Conservation (phyloP, 2,888 invertebrate species). For the Aphodius granarius region DNA sequence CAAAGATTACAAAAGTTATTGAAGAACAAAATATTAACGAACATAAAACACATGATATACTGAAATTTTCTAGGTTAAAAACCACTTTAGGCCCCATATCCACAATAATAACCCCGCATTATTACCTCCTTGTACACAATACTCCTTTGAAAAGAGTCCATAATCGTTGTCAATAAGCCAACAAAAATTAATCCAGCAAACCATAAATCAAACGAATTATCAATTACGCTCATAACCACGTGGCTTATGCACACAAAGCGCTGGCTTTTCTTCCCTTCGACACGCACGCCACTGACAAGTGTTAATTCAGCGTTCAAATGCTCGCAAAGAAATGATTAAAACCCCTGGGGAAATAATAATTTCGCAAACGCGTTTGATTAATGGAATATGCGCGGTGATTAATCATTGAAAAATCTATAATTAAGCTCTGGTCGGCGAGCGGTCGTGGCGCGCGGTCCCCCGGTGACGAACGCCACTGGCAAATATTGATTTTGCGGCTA, state of each 20-base stretch:
- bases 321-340: constrained; percentile 21
- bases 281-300: neutral
- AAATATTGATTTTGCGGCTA: constrained; percentile 24
- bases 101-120: neutral
- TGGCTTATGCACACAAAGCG: neutral
- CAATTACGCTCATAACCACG: neutral
- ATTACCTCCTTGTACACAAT: neutral
- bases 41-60: neutral
- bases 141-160: neutral
- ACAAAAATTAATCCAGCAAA: neutral
- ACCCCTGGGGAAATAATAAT: constrained; percentile 14
- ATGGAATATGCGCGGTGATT: constrained; percentile 18
- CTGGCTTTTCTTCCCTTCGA: neutral
- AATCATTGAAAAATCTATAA: constrained; percentile 28
- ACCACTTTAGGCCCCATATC: neutral
- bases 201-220: neutral
- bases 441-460: neutral
- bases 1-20: no score
- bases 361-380: constrained; percentile 18
- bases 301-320: neutral
- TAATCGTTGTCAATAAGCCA: neutral
- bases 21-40: no score
- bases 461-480: constrained; percentile 10
- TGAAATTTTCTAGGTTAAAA: neutral
- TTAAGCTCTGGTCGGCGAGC: constrained; percentile 19